Evolutionary conservation across 1,140 invertebrate species (phyloP), one percentile per base, ranked within the genome.

Genomic region (Dolichoris vasculosae): DNA sequence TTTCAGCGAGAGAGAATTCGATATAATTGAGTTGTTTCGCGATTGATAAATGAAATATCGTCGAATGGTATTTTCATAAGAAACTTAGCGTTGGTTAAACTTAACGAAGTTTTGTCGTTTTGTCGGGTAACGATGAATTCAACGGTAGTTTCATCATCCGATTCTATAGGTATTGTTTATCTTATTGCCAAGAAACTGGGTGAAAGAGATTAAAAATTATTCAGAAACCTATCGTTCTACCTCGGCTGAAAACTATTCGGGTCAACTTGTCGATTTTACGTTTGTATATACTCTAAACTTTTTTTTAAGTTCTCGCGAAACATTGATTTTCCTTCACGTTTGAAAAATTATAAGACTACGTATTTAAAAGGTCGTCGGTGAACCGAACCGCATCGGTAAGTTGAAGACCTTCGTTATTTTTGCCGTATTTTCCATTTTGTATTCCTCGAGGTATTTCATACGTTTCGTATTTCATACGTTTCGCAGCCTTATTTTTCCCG

Each of bases 21-120:
- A 51, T 1, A 2, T 77, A 84, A 84, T 84, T 84, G 55, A 84
- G 55, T 78, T 83, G 43, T 46, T 46, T 77, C 8, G 38, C 77
- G 59, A 84, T 69, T 84, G 59, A 77, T 78, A 46, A 46, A 20
- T 30, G 3, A 69, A 20, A 13, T 23, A 23, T 13, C 23, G 32
- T 69, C 3, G 67, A 20, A 67, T 11, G 11, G 2, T 67, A 9
- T 67, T 67, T 67, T 32, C 15, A 32, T 7, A 13, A n/a, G n/a
- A n/a, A n/a, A n/a, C n/a, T n/a, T n/a, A n/a, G n/a, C n/a, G n/a
- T n/a, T n/a, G n/a, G n/a, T n/a, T n/a, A n/a, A n/a, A n/a, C n/a
- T n/a, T n/a, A n/a, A n/a, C n/a, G n/a, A 11, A 67, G 13, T n/a
- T 30, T 4, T 3, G 3, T 67, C 2, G n/a, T n/a, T 35, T 67